Evolutionary conservation across 2,888 invertebrate genomes (phyloP).

Genomic region (Microctonus brassicae): DNA sequence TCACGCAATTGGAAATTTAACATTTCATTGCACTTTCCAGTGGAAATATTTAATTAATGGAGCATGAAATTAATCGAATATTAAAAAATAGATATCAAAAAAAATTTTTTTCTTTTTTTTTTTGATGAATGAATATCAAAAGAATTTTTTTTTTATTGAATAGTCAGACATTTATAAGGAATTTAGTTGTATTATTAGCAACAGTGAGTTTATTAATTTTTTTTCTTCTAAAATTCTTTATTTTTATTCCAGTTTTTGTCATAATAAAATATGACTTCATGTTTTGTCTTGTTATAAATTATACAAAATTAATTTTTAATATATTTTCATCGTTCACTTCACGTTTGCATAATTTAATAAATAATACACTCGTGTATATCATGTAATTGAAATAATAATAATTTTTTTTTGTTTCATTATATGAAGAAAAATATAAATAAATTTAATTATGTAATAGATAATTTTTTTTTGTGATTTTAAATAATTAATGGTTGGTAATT

Average conservation of each 20-base stretch:
- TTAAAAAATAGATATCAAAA: background rate
- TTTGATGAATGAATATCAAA: background rate
- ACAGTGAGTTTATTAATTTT: background rate
- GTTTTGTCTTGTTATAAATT: background rate
- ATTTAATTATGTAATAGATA: background rate
- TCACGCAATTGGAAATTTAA: constrained; percentile 1
- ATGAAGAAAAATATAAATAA: background rate
- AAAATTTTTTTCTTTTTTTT: too few relatives aligned
- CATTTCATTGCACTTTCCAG: background rate
- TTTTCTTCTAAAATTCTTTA: background rate
- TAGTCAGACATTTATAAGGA: background rate
- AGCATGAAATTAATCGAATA: constrained; percentile 6
- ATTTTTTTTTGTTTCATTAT: background rate
- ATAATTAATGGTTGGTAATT: too few relatives aligned
- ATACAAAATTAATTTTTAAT: background rate
- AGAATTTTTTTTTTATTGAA: background rate
- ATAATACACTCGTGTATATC: background rate
- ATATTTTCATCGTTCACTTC: background rate
- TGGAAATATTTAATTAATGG: constrained; percentile 1
- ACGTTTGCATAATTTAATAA: background rate
- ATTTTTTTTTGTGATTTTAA: too few relatives aligned
- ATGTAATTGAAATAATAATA: background rate
- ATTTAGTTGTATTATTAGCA: background rate
- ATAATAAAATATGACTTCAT: background rate
- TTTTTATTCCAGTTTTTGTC: too few relatives aligned